Evolutionary conservation across 2,888 invertebrate genomes (phyloP).

Genomic region (Dryomyza anilis): DNA sequence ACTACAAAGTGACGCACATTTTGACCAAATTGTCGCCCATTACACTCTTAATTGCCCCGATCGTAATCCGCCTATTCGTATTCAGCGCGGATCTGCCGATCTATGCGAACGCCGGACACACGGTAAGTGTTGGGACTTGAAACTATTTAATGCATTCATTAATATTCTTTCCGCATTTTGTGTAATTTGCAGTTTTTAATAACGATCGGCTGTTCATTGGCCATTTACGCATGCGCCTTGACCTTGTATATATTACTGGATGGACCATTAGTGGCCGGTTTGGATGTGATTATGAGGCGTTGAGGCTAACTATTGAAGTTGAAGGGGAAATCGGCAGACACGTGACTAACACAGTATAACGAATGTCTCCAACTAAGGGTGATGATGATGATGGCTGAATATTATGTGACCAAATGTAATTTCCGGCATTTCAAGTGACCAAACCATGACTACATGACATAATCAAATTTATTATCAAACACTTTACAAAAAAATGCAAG

Average conservation of each 20-base stretch:
- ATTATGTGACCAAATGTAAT: too few species aligned
- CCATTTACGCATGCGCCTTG: conserved; percentile 62
- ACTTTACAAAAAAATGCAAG: too few species aligned
- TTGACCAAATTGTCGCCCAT: conserved; percentile 66
- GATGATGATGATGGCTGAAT: too few species aligned
- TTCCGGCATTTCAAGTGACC: too few species aligned
- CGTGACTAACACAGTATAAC: too few species aligned
- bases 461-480: too few species aligned
- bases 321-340: too few species aligned
- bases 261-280: conserved; percentile 66
- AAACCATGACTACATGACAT: too few species aligned
- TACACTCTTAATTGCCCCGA: conserved; percentile 64
- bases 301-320: not conserved
- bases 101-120: conserved; percentile 62
- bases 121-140: conserved; percentile 62
- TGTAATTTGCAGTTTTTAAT: conserved; percentile 64
- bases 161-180: too few species aligned
- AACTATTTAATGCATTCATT: not conserved
- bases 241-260: conserved; percentile 66
- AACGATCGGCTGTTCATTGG: conserved; percentile 63
- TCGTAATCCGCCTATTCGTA: conserved; percentile 62
- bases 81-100: conserved; percentile 62
- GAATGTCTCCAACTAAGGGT: too few species aligned
- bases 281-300: conserved; percentile 17
- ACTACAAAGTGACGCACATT: conserved; percentile 62